Evolutionary conservation across 2,113 vertebrate species (phyloP).

Genomic region (Columbina picui): DNA sequence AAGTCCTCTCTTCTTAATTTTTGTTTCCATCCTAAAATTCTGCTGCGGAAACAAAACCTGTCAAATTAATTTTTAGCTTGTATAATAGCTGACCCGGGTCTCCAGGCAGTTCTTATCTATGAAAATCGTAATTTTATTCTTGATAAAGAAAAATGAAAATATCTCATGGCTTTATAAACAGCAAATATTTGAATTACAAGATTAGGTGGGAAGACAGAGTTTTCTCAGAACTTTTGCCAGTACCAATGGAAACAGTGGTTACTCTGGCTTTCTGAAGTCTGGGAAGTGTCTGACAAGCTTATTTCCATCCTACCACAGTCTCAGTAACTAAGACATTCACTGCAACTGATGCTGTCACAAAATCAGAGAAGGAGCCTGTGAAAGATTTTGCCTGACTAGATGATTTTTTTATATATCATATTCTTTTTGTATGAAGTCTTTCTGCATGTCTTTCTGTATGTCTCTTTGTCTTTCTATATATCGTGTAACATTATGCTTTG

Average conservation of each 20-base stretch:
- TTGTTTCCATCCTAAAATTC: background rate
- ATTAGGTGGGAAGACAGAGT: background rate
- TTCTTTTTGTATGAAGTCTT: background rate
- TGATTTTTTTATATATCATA: background rate
- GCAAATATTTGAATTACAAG: background rate
- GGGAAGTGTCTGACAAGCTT: background rate
- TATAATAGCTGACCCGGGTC: background rate
- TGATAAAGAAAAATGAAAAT: background rate
- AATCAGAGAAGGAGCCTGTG: background rate
- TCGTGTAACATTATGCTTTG: background rate
- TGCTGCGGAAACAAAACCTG: background rate
- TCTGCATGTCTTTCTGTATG: background rate
- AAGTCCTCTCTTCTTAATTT: background rate
- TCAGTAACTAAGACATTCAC: background rate
- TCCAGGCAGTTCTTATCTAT: background rate
- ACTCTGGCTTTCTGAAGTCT: background rate
- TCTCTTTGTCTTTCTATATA: background rate
- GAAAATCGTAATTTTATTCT: background rate
- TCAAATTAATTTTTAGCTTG: background rate
- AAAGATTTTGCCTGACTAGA: background rate
- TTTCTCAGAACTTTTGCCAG: background rate
- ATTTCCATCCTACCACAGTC: background rate
- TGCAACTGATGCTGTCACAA: background rate
- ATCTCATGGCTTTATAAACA: background rate
- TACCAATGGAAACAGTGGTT: background rate